These are phyloP conservation scores for Strigamia crassipes DNA, from an alignment of 2,888 invertebrate genomes.

Conservation along the genomic window DNA sequence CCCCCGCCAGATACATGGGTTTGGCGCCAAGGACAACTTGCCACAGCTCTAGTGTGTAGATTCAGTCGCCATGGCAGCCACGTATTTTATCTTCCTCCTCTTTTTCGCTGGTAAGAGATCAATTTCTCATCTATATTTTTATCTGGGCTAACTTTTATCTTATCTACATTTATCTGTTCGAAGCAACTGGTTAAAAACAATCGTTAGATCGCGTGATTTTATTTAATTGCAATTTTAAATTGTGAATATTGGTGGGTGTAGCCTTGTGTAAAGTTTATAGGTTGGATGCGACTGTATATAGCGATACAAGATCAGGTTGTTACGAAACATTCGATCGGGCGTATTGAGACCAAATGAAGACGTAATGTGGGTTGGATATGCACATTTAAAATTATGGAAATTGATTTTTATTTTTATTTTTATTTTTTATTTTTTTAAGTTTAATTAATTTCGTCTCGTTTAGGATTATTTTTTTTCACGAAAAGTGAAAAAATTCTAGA, in stretches of 20 bases:
- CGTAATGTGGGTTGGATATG: background rate
- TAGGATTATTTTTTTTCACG: background rate
- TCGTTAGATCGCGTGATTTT: background rate
- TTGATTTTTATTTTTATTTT: background rate
- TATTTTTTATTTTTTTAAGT: no score
- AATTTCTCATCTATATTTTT: background rate
- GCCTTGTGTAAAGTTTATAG: constrained; percentile 8
- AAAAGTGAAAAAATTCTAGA: background rate
- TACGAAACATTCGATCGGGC: background rate
- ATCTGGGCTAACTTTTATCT: background rate
- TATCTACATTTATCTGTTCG: background rate
- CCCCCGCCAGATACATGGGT: background rate
- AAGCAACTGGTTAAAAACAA: background rate
- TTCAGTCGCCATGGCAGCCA: constrained; percentile 4
- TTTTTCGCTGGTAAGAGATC: constrained; percentile 10
- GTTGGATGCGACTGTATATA: background rate
- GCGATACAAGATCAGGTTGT: background rate
- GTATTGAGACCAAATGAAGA: background rate
- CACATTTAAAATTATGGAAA: background rate
- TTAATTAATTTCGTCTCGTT: background rate
- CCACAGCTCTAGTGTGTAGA: constrained; percentile 1
- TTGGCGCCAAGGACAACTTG: constrained; percentile 3
- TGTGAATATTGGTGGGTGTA: background rate
- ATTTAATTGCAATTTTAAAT: background rate
- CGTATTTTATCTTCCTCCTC: constrained; percentile 10